Evolutionary conservation across 2,888 invertebrate species (phyloP).

Genomic region (Cyaniris semiargus): DNA sequence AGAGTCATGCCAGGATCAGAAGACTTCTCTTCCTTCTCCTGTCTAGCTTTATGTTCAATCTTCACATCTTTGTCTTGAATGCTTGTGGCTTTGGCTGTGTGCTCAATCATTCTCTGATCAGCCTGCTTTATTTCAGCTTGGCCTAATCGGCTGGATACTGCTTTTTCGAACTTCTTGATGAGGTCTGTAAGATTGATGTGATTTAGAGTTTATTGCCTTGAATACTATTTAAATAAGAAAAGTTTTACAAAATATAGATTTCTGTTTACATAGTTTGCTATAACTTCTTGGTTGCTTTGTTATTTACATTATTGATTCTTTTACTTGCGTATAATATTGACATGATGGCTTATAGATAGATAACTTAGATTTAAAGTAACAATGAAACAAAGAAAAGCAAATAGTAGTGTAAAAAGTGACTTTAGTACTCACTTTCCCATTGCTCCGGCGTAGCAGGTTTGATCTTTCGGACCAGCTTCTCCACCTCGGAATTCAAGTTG

Average conservation of each 20-base stretch:
- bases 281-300: background rate
- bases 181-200: constrained; percentile 50
- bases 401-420: background rate
- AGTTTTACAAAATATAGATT: background rate
- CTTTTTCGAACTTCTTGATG: constrained; percentile 62
- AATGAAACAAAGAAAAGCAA: background rate
- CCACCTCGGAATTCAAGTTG: constrained; percentile 64
- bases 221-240: background rate
- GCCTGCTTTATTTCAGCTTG: constrained; percentile 43
- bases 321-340: background rate
- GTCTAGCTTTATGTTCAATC: constrained; percentile 39
- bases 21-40: constrained; percentile 47
- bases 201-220: background rate
- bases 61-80: constrained; percentile 47
- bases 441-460: constrained; percentile 64
- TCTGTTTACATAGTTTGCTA: background rate
- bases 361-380: too few relatives aligned
- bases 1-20: constrained; percentile 50
- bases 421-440: constrained; percentile 66
- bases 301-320: background rate
- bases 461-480: constrained; percentile 64
- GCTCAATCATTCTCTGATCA: constrained; percentile 42
- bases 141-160: constrained; percentile 50
- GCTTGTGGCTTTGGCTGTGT: constrained; percentile 47
- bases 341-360: background rate